Evolutionary conservation across 2,888 invertebrate species (phyloP), one percentile per base, ranked within the genome.

Genomic region (Epistrophe grossulariae): DNA sequence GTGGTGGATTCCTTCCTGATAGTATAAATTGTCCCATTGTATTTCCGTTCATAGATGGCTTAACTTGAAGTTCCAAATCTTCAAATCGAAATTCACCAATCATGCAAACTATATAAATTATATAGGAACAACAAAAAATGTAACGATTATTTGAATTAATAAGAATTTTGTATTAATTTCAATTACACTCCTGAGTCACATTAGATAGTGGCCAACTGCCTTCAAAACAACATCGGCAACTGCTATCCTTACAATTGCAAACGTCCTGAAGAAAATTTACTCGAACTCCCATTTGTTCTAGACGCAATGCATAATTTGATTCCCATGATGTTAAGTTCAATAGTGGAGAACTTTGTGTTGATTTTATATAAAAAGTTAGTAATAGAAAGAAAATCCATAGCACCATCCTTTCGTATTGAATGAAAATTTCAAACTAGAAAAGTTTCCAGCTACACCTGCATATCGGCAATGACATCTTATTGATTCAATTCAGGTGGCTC

Each of bases 1-100:
- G 85, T 6, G 82, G 85, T 3, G 85, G 85, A 66, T 85, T 85
- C 9, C 64, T 78, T 50, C 85, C 85, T 1, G 78, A 74, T 10
- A 85, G 45, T 15, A 55, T 55, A 52, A 79, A 85, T 11, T 57
- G 57, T 43, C 85, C 85, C 64, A 85, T 2, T 2, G 35, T 57
- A 10, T 79, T 78, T 13, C 70, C 74, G 31, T 85, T 82, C 15
- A 85, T 19, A 4, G 74, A 64, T 10, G 78, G 74, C 24, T 48
- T 43, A 2, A 78, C 43, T 64, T 71, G 70, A 15, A 85, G 59
- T 48, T 73, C 78, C 8, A 85, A 45, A 2, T 81, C 15, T 45
- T 70, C 73, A 2, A 35, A 40, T 45, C 62, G 52, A 13, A 79
- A 82, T 15, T 40, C 68, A 6, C 57, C 43, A 0, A 50, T 35